These are phyloP conservation scores for Sinodicranocentrus sp. DNA, from an alignment of 2,888 invertebrate species.

Conservation along the genomic window DNA sequence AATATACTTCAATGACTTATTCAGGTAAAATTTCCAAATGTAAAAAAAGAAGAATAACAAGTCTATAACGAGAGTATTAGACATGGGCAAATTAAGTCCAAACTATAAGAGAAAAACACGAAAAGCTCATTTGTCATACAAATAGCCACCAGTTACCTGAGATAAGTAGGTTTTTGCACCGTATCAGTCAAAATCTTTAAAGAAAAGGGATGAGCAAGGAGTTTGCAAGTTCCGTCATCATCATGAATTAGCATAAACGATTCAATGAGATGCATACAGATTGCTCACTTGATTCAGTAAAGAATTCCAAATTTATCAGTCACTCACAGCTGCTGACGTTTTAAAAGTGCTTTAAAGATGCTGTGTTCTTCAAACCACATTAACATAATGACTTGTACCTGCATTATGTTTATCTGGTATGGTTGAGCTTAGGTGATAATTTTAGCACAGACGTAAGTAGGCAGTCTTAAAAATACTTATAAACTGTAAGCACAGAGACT, in stretches of 20 bases:
- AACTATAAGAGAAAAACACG: neutral
- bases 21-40: too few relatives aligned
- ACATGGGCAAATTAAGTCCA: neutral
- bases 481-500: too few relatives aligned
- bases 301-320: neutral
- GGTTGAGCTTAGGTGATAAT: too few relatives aligned
- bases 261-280: constrained; percentile 1
- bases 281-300: neutral
- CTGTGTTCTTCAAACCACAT: neutral
- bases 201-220: neutral
- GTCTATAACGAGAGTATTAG: neutral
- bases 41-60: neutral
- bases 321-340: constrained; percentile 3
- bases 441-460: too few relatives aligned
- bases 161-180: neutral
- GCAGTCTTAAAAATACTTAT: too few relatives aligned
- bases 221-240: neutral
- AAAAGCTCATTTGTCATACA: neutral
- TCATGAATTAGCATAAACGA: constrained; percentile 24
- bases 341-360: neutral
- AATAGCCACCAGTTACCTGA: neutral
- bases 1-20: too few relatives aligned
- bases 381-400: too few relatives aligned
- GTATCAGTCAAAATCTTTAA: neutral
- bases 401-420: too few relatives aligned